phyloP scores from a whole-genome alignment of 2,888 invertebrate species.

The Gymnoscelis rufifasciata region DNA sequence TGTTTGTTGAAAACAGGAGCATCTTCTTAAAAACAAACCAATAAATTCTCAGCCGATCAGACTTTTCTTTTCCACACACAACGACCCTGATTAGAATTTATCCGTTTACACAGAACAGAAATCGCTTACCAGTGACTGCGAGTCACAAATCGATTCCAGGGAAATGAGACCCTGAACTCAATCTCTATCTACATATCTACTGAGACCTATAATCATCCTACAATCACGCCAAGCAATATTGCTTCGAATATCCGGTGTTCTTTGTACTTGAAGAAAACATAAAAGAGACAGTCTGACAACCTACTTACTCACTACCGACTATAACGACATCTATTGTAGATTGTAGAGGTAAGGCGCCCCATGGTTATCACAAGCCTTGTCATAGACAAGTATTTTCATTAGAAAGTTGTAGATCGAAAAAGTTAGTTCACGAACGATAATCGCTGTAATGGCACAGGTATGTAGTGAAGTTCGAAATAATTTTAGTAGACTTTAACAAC shows the following conservation, averaged over 20 bases:
- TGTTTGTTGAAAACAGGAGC: too few relatives aligned
- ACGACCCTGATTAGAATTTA: too few relatives aligned
- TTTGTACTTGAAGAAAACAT: slow-evolving; percentile 17
- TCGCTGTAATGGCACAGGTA: too few relatives aligned
- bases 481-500: too few relatives aligned
- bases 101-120: background rate
- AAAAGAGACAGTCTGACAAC: background rate
- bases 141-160: slow-evolving; percentile 10
- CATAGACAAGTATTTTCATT: slow-evolving; percentile 13
- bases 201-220: background rate
- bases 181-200: background rate
- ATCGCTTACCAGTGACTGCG: slow-evolving; percentile 2
- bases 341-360: too few relatives aligned
- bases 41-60: too few relatives aligned
- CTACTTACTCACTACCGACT: background rate
- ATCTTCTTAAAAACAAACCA: too few relatives aligned
- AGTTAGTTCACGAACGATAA: background rate
- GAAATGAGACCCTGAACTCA: slow-evolving; percentile 12
- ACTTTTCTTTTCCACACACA: too few relatives aligned
- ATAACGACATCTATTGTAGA: too few relatives aligned
- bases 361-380: background rate
- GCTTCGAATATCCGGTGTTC: slow-evolving; percentile 28
- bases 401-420: slow-evolving; percentile 16
- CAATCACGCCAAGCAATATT: slow-evolving; percentile 9
- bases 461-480: too few relatives aligned